Percentiles rank a stretch among this genome's conserved stretches.
Evolutionary conservation across 2,797 vertebrate genomes (phyloP).

Genomic region (Alosa sapidissima): DNA sequence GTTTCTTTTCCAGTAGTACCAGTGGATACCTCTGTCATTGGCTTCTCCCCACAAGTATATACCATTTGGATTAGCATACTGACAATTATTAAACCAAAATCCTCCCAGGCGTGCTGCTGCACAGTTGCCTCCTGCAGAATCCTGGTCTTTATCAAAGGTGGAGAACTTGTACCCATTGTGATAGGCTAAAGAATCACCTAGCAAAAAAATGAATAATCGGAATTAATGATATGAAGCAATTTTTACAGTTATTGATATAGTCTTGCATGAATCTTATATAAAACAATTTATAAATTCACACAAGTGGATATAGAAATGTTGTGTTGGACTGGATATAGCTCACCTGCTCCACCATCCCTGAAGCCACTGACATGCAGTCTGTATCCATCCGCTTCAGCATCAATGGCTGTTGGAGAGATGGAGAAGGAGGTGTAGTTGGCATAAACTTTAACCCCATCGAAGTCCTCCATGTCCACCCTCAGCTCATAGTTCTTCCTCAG

Average conservation of each 20-base stretch:
- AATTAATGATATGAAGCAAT: neutral
- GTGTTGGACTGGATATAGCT: neutral
- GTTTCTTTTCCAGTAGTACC: conserved; percentile 41
- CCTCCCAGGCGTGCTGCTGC: conserved; percentile 25
- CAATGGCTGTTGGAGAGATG: conserved; percentile 51
- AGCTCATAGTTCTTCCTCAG: conserved; percentile 41
- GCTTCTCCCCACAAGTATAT: conserved; percentile 45
- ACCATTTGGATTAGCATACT: conserved; percentile 47
- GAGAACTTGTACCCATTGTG: conserved; percentile 47
- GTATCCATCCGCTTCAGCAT: conserved; percentile 58
- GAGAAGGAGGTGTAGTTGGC: conserved; percentile 55
- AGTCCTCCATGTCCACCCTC: conserved; percentile 48
- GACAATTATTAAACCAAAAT: conserved; percentile 47
- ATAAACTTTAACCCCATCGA: conserved; percentile 39
- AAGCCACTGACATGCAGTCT: conserved; percentile 48
- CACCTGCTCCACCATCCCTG: conserved; percentile 55
- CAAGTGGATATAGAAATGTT: no score
- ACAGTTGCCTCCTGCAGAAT: conserved; percentile 37
- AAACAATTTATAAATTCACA: neutral
- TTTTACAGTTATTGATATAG: neutral
- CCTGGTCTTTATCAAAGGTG: conserved; percentile 55
- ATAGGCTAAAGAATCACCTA: conserved; percentile 46
- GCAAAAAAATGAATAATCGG: neutral
- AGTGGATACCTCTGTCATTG: neutral
- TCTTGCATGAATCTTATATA: neutral